phyloP scores from a whole-genome alignment of 2,888 invertebrate genomes.

The Cosmia trapezina region DNA sequence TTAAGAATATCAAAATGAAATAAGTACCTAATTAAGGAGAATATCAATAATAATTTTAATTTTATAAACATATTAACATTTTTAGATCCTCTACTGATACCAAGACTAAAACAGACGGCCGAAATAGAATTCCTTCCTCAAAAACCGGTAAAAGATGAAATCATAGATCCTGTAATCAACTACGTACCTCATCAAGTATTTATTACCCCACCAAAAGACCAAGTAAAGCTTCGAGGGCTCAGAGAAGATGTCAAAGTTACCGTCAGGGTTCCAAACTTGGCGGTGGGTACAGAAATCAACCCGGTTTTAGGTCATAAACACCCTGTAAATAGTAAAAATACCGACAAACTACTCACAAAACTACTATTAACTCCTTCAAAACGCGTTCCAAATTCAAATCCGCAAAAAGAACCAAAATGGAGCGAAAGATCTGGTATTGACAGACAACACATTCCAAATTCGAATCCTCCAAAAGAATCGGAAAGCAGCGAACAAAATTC shows the following conservation, averaged over 20 bases:
- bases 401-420: background rate
- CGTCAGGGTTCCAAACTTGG: background rate
- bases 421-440: background rate
- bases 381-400: too few relatives aligned
- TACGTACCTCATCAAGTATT: background rate
- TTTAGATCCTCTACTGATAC: slow-evolving; percentile 22
- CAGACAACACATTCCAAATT: background rate
- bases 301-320: background rate
- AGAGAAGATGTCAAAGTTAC: background rate
- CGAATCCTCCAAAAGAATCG: background rate
- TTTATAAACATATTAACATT: background rate
- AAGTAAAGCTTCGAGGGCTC: background rate
- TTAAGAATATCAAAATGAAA: too few relatives aligned
- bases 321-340: background rate
- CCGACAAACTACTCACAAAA: slow-evolving; percentile 1
- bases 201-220: background rate
- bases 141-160: background rate
- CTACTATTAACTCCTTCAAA: slow-evolving; percentile 1
- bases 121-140: background rate
- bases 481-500: background rate
- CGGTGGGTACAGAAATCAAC: background rate
- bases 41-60: background rate
- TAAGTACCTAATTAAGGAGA: too few relatives aligned
- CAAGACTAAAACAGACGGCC: background rate
- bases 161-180: background rate